Evolutionary conservation across 2,113 vertebrate species (phyloP).

Genomic region (Aegithalos caudatus): DNA sequence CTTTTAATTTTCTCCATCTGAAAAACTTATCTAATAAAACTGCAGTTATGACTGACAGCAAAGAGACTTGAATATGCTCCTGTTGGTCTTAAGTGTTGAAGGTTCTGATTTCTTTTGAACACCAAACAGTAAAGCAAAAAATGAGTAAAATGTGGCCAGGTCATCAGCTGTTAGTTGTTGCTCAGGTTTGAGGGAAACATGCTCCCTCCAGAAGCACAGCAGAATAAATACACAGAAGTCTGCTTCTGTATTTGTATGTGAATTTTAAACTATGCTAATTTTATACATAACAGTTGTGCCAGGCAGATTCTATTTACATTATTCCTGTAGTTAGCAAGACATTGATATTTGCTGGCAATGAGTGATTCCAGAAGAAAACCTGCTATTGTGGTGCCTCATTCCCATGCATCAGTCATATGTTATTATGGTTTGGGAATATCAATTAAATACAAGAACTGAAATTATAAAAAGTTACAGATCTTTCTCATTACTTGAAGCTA

Average conservation of each 20-base stretch:
- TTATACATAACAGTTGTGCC: slow-evolving; percentile 61
- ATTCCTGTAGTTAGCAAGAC: slow-evolving; percentile 58
- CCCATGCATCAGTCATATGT: not conserved
- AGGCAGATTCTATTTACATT: slow-evolving; percentile 67
- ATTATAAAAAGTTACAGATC: not conserved
- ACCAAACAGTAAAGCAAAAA: not conserved
- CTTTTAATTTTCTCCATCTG: not conserved
- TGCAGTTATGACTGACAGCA: not conserved
- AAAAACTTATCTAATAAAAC: not conserved
- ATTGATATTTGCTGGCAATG: slow-evolving; percentile 20
- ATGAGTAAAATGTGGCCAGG: not conserved
- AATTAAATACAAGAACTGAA: not conserved
- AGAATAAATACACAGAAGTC: slow-evolving; percentile 32
- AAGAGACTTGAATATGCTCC: not conserved
- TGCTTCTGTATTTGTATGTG: slow-evolving; percentile 22
- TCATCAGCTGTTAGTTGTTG: not conserved
- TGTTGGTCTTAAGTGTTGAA: not conserved
- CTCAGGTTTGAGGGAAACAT: slow-evolving; percentile 2
- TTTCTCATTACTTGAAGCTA: not conserved
- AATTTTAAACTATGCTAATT: slow-evolving; percentile 73
- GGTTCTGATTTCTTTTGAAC: slow-evolving; percentile 22
- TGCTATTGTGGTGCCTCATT: slow-evolving; percentile 8
- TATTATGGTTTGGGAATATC: not conserved
- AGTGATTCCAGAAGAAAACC: slow-evolving; percentile 43
- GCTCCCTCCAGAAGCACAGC: not conserved